Base-by-base conservation (phyloP, 2,797 vertebrate genomes). In the Catostomus latipinnis region DNA sequence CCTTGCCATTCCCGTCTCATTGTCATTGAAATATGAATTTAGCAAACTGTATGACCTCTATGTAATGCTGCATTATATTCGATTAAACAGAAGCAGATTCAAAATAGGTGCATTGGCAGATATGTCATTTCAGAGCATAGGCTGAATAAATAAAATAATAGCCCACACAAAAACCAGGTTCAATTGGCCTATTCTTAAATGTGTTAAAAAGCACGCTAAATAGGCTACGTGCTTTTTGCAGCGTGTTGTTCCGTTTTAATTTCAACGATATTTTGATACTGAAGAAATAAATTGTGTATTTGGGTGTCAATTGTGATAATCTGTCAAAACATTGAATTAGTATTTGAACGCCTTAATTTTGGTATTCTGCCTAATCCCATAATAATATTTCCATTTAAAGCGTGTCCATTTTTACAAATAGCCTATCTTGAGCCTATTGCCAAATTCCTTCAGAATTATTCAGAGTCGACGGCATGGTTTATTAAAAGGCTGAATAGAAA, bases 331-430 rank as follows among this genome's bases (percentile, higher is more conserved):
- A 18, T 91, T 91, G 91, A 88, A 88, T 84, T 82, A 72, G 90
- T 89, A 90, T 91, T 92, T 93, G 34, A 91, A 91, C 88, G 87
- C 86, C 90, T 87, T 91, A 5, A 91, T 88, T 87, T 89, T 90
- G 84, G 86, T 71, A 75, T 89, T 88, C 86, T 76, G 85, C 82
- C 83, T 92, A 94, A 93, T 93, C 92, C 91, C 48, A 81, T 89
- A 84, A 91, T 89, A 88, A 89, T 88, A 90, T 84, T 86, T 60
- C 34, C 1, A 72, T 84, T 87, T 82, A 91, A 88, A 91, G 91
- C 91, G 90, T 89, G 87, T 80, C 54, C 49, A 68, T 1, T 67
- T 74, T 34, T 34, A 34, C 34, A 34, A 34, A 34, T 34, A 34
- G 34, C 34, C 34, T 81, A 63, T 57, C 5, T 52, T 43, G 34